Percentiles rank a stretch among this genome's conserved stretches.
These are phyloP conservation scores for Tichodroma muraria DNA, from an alignment of 2,113 vertebrate genomes.

Conservation along the genomic window DNA sequence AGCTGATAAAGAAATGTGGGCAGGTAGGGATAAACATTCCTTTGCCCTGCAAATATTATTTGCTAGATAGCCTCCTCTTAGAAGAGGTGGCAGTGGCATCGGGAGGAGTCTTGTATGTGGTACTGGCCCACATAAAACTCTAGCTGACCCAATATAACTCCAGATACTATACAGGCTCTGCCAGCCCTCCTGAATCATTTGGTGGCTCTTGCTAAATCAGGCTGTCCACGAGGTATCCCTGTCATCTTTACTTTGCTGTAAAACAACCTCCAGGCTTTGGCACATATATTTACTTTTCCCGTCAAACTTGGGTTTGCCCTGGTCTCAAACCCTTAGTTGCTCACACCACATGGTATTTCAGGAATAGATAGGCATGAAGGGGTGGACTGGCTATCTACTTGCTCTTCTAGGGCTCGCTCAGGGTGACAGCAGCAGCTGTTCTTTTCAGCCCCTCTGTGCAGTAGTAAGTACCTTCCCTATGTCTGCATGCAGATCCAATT, in stretches of 20 bases:
- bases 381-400: neutral
- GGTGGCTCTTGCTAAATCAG: neutral
- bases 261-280: neutral
- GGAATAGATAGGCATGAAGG: neutral
- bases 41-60: neutral
- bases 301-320: neutral
- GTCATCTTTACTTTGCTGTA: neutral
- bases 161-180: neutral
- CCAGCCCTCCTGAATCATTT: neutral
- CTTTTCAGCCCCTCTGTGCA: neutral
- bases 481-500: neutral
- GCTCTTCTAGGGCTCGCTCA: neutral
- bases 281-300: neutral
- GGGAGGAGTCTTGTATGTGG: neutral
- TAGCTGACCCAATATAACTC: neutral
- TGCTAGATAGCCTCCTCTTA: neutral
- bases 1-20: neutral
- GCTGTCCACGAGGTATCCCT: neutral
- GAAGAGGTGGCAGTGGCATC: neutral
- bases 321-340: neutral
- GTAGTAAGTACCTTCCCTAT: neutral
- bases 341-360: neutral
- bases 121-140: neutral
- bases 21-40: neutral
- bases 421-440: constrained; percentile 52